Base-by-base conservation (phyloP, 1,140 invertebrate species). In the Euschistus heros region DNA sequence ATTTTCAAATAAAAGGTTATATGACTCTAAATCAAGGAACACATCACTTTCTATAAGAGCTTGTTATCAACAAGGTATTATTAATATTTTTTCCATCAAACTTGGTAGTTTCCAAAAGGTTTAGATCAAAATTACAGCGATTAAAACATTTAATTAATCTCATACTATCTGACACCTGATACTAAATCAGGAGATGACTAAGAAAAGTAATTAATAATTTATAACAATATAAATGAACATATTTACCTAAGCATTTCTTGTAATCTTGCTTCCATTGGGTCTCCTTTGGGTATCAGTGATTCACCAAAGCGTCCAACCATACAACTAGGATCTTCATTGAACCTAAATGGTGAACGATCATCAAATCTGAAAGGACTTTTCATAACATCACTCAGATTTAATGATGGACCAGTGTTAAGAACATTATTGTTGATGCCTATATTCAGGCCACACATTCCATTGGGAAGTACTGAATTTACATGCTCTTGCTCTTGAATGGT, bases 181-280 rank as follows among this genome's bases (percentile, higher is more conserved):
- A 57, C 13, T 57, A 57, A 24, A 14, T 14, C 20, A 57, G 10
- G 20, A 57, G 20, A 10, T 13, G 20, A 57, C 20, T 10, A 57
- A n/a, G 13, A 75, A 90, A 91, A 20, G 4, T 37, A 10, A 37
- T 1, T 37, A 37, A 37, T 37, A 10, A 13, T 37, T 27, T 33
- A 37, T 37, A 2, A 6, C 33, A 37, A 37, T 18, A 8, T 8
- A 33, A 66, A 66, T 55, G 18, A 37, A 4, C 6, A 59, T 59
- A 22, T 22, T 62, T 59, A 68, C 63, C 91, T 81, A 52, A 95
- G 78, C 87, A 94, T 93, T 75, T 95, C 92, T 73, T 95, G 93
- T 17, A 96, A 78, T 55, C 88, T 79, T 17, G 89, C 91, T 75
- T 91, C 92, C 89, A 93, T 92, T 14, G 90, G 91, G 74, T 92